Base-by-base conservation (phyloP, 2,113 vertebrate species). In the Hucho hucho region DNA sequence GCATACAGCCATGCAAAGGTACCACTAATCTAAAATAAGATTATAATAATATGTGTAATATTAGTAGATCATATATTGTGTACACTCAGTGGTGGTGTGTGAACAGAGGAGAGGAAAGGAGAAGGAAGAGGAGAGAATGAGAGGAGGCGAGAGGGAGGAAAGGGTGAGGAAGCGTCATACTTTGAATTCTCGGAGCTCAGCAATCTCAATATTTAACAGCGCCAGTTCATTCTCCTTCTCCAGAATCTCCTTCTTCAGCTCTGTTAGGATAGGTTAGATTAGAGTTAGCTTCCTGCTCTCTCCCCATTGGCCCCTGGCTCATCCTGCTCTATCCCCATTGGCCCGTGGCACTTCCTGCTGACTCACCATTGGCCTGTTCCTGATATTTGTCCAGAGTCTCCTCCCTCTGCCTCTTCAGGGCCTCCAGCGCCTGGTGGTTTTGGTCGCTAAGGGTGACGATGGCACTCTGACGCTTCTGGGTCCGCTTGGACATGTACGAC, bases 401-500 rank as follows among this genome's bases (percentile, higher is more conserved):
- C 59, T 81, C 78, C 18, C 75, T 84, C 76, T 80, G 82, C 12
- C 12, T 75, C 37, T 72, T 79, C 14, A 91, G 82, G 25, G 88
- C 75, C 12, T 61, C n/a, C 32, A 86, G 43, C 25, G 88, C 71
- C 58, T 81, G 76, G 4, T 80, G 74, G 24, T 78, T 88, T 74
- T 82, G 81, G 43, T 90, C 83, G 56, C 77, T 86, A 13, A 91
- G 75, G 12, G 70, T 83, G 53, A 81, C 49, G 5, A 84, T 84
- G 13, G 77, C 75, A n/a, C 37, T 85, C 61, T 79, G 76, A 1
- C 69, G 84, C 22, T 89, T 83, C 59, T 92, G 84, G 0, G 79
- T 87, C 43, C 76, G 75, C 49, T 89, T 81, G 18, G 73, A 79
- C 74, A 94, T 75, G 74, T 91, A 92, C 7, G 75, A 68, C 66